Percentiles rank a stretch among this genome's conserved stretches.
Evolutionary conservation across 1,140 invertebrate genomes (phyloP).

Genomic region (Drosophila nikananu): DNA sequence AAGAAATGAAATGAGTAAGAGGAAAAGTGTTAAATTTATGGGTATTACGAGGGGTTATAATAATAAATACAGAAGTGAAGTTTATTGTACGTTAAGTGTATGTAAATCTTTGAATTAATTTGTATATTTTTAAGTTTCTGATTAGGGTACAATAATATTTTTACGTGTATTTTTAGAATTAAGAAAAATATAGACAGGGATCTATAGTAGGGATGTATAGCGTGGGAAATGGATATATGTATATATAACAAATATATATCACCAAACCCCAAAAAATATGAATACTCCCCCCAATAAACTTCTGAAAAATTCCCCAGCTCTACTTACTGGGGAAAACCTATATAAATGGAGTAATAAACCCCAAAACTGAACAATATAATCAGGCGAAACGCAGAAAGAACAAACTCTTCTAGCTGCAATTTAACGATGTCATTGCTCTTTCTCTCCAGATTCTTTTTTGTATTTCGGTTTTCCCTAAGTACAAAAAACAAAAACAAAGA

Average conservation of each 20-base stretch:
- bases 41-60: neutral
- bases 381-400: slow-evolving; percentile 20
- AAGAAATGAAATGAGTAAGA: slow-evolving; percentile 26
- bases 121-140: neutral
- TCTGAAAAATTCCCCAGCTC: neutral
- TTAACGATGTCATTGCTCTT: slow-evolving; percentile 56
- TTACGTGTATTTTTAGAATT: neutral
- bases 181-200: neutral
- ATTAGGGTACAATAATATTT: neutral
- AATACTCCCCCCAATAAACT: neutral
- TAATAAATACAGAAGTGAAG: neutral
- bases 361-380: slow-evolving; percentile 26
- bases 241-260: too few relatives aligned
- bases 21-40: slow-evolving; percentile 35
- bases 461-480: slow-evolving; percentile 23
- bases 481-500: slow-evolving; percentile 57
- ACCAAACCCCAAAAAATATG: neutral
- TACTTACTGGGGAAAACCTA: neutral
- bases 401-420: slow-evolving; percentile 34
- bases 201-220: too few relatives aligned
- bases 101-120: neutral
- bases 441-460: slow-evolving; percentile 36
- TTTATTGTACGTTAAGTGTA: neutral
- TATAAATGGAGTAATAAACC: slow-evolving; percentile 43
- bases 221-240: too few relatives aligned